These are phyloP conservation scores for Siderastrea radians DNA, from an alignment of 92 coral and sea anemone genomes.

Conservation along the genomic window DNA sequence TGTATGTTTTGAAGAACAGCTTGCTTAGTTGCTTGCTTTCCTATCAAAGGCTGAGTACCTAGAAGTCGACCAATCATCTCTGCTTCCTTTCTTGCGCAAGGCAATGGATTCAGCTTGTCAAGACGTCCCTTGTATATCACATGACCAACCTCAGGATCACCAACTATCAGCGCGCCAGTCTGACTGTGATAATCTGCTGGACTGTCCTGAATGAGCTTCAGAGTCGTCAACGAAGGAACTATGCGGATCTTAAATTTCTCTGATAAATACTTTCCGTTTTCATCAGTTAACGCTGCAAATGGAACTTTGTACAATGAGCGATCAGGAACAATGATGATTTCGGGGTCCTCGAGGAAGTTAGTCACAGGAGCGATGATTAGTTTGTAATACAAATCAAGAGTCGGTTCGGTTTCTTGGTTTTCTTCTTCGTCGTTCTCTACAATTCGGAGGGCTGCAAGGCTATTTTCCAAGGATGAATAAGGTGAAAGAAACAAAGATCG, in stretches of 20 bases:
- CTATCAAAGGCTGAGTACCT: too few relatives aligned
- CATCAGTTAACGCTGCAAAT: constrained; percentile 7
- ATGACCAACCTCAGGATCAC: too few relatives aligned
- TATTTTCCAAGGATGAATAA: not conserved
- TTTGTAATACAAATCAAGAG: not conserved
- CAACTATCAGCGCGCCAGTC: too few relatives aligned
- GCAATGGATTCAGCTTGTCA: too few relatives aligned
- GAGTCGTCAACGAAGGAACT: constrained; percentile 38
- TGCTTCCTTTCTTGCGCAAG: too few relatives aligned
- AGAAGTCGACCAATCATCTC: too few relatives aligned
- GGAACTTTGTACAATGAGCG: constrained; percentile 5
- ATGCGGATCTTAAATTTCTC: constrained; percentile 9
- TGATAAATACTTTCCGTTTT: not conserved
- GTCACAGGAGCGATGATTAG: constrained; percentile 7
- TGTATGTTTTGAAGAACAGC: too few relatives aligned
- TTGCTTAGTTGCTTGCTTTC: too few relatives aligned
- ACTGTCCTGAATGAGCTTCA: constrained; percentile 19
- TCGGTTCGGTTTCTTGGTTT: not conserved
- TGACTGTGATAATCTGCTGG: constrained; percentile 23
- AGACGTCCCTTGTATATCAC: too few relatives aligned
- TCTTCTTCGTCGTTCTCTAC: not conserved
- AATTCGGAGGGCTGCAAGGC: not conserved
- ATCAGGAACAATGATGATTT: constrained; percentile 15
- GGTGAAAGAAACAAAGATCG: not conserved
- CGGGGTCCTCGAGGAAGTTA: not conserved